Evolutionary conservation across 1,140 invertebrate genomes (phyloP).

Genomic region (Brachionus angularis): DNA sequence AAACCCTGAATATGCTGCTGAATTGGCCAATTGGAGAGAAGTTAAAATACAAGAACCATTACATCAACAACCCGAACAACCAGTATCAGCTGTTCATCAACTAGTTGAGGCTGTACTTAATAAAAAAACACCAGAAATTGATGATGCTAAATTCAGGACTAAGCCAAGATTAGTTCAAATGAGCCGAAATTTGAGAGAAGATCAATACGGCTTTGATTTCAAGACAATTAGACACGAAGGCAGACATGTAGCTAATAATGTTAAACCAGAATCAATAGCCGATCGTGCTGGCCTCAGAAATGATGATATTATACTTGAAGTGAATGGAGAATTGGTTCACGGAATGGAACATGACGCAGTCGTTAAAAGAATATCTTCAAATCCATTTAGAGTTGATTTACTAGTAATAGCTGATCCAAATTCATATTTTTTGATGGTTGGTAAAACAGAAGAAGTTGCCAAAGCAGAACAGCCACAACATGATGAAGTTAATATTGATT

Average conservation of each 20-base stretch:
- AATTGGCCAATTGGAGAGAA: too few relatives aligned
- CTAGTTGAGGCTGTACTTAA: too few relatives aligned
- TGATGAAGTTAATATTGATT: neutral
- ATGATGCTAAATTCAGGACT: too few relatives aligned
- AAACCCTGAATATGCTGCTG: neutral
- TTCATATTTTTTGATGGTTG: neutral
- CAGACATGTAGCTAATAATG: constrained; percentile 18
- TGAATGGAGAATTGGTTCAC: constrained; percentile 8
- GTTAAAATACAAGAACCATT: too few relatives aligned
- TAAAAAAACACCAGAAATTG: too few relatives aligned
- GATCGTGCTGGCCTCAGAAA: constrained; percentile 17
- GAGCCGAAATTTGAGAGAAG: neutral
- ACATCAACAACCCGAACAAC: too few relatives aligned
- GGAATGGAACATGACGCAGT: neutral
- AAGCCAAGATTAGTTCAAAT: neutral
- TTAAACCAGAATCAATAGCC: neutral
- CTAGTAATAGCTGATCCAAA: neutral
- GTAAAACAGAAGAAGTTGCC: neutral
- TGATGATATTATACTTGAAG: neutral
- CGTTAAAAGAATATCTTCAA: neutral
- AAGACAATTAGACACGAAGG: constrained; percentile 5
- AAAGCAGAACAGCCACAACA: neutral
- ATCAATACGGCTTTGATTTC: constrained; percentile 23
- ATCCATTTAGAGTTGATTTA: neutral
- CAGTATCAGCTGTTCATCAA: too few relatives aligned